Percentiles rank a stretch among this genome's conserved stretches.
Conservation (phyloP, 2,113 vertebrate genomes). For the Xiphias gladius region DNA sequence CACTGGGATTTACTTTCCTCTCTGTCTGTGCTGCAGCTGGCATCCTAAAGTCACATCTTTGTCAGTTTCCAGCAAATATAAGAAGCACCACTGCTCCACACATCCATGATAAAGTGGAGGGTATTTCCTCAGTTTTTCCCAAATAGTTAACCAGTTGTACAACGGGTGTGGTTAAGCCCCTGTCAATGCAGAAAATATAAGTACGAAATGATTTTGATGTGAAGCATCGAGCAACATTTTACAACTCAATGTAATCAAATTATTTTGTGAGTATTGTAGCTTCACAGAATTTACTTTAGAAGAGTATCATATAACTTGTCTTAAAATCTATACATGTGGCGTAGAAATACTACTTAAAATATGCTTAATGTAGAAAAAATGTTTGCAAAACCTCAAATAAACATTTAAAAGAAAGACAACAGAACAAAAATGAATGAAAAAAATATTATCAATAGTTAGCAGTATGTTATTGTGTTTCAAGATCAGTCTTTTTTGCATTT, state of each 20-base stretch:
- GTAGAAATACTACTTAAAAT: too few relatives aligned
- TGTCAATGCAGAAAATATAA: neutral
- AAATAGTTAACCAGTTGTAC: too few relatives aligned
- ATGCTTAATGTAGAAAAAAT: too few relatives aligned
- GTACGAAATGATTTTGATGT: neutral
- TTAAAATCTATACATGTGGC: neutral
- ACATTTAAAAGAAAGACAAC: neutral
- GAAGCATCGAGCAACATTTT: too few relatives aligned
- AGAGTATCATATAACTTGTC: neutral
- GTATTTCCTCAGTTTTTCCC: neutral
- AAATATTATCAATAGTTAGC: too few relatives aligned
- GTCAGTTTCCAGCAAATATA: neutral
- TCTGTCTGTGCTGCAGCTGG: neutral
- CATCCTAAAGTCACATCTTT: neutral
- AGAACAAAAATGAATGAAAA: too few relatives aligned
- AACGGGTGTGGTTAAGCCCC: neutral
- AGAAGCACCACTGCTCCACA: neutral
- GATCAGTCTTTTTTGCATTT: neutral
- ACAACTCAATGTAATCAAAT: neutral
- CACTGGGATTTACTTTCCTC: neutral
- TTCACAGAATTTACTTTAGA: neutral
- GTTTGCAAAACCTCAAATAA: neutral
- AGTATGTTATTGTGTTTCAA: neutral
- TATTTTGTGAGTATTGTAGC: neutral
- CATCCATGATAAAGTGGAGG: neutral